Conservation (phyloP, 1,140 invertebrate genomes). For the Grapholita molesta region DNA sequence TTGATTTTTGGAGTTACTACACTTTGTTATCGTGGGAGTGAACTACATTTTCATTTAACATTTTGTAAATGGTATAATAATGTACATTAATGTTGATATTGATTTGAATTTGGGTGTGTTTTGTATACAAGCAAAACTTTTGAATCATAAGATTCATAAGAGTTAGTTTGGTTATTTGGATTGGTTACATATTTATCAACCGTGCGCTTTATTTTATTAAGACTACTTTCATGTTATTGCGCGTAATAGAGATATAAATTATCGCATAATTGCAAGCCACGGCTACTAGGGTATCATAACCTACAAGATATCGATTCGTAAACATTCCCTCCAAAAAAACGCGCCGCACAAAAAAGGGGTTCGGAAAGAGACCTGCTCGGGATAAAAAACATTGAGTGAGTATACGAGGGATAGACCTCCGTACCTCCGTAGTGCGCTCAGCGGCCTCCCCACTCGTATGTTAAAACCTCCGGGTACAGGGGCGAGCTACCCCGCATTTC, state of each 20-base stretch:
- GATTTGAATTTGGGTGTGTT: not conserved
- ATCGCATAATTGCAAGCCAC: not conserved
- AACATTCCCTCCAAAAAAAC: slow-evolving; percentile 65
- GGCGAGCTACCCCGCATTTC: slow-evolving; percentile 66
- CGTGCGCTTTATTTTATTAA: no score
- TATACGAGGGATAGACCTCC: slow-evolving; percentile 66
- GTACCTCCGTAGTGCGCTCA: slow-evolving; percentile 67
- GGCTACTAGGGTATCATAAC: slow-evolving; percentile 44
- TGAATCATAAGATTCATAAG: not conserved
- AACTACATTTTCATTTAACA: not conserved
- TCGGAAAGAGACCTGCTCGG: slow-evolving; percentile 56
- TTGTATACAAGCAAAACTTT: not conserved
- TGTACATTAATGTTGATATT: not conserved
- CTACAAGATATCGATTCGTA: slow-evolving; percentile 53
- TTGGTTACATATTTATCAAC: not conserved
- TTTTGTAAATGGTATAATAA: not conserved
- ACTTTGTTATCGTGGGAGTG: not conserved
- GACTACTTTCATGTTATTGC: not conserved
- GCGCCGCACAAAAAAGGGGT: slow-evolving; percentile 64
- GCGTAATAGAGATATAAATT: not conserved
- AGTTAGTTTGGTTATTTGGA: not conserved
- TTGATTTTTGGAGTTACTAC: not conserved
- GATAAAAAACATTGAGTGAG: slow-evolving; percentile 56
- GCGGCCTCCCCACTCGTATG: slow-evolving; percentile 58
- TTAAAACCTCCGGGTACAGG: slow-evolving; percentile 50